phyloP scores from a whole-genome alignment of 2,888 invertebrate genomes.

The Platycheirus rosarum region DNA sequence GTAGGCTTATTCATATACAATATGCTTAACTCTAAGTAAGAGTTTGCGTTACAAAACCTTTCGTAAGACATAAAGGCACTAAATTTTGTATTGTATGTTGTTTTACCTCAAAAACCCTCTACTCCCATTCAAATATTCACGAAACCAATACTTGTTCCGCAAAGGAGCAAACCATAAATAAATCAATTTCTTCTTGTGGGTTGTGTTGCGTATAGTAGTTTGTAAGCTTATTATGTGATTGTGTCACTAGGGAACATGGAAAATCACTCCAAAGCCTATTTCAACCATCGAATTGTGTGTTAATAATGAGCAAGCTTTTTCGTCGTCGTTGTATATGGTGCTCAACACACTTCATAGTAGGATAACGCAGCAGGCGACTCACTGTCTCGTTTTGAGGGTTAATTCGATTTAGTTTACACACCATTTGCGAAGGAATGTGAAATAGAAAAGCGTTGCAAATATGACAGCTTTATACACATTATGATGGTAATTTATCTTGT shows the following conservation, averaged over 20 bases:
- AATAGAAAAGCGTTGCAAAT: constrained; percentile 20
- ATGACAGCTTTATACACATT: constrained; percentile 23
- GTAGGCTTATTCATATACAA: too few relatives aligned
- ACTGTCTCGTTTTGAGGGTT: constrained; percentile 56
- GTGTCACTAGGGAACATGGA: constrained; percentile 34
- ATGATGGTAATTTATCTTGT: constrained; percentile 43
- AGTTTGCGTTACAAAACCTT: too few relatives aligned
- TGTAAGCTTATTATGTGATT: constrained; percentile 42
- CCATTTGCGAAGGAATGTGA: constrained; percentile 1
- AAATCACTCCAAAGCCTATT: constrained; percentile 56
- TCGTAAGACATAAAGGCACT: too few relatives aligned
- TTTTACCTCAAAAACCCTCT: too few relatives aligned
- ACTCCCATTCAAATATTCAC: not conserved
- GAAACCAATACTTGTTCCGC: not conserved
- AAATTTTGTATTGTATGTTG: too few relatives aligned
- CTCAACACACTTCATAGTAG: not conserved
- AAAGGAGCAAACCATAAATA: not conserved
- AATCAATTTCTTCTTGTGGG: constrained; percentile 34
- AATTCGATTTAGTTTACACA: constrained; percentile 53
- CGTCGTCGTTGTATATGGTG: not conserved
- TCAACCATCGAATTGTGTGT: constrained; percentile 42
- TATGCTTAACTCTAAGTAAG: too few relatives aligned
- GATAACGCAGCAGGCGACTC: constrained; percentile 41
- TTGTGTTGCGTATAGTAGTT: not conserved
- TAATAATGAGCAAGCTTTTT: constrained; percentile 26